phyloP scores from a whole-genome alignment of 2,797 vertebrate species.

The Ibycter americanus region DNA sequence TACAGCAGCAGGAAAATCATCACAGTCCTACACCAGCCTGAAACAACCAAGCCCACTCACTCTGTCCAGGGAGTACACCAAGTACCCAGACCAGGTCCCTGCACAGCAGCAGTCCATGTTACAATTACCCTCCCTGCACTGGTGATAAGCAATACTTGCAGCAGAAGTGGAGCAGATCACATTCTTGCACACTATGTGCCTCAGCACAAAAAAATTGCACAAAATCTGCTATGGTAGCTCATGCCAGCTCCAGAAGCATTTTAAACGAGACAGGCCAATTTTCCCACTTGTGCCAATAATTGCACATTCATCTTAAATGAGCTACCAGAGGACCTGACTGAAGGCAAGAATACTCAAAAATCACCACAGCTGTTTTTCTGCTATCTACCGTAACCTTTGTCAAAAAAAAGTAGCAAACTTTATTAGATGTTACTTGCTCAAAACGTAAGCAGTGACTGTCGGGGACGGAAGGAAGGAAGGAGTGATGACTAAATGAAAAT shows the following conservation, averaged over 20 bases:
- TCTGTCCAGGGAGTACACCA: neutral
- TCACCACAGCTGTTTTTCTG: neutral
- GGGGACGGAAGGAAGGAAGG: neutral
- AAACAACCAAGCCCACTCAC: neutral
- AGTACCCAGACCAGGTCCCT: neutral
- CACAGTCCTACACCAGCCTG: neutral
- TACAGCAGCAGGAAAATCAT: neutral
- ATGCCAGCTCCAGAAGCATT: neutral
- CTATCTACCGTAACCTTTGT: neutral
- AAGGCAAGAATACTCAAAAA: neutral
- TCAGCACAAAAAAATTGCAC: neutral
- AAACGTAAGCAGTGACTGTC: neutral
- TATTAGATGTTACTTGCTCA: neutral
- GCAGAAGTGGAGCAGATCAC: neutral
- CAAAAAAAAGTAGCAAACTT: neutral
- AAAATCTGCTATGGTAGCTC: neutral
- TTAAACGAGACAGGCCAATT: neutral
- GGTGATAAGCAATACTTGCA: neutral
- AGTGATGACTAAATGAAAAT: neutral
- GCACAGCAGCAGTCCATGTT: neutral
- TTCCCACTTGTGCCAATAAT: neutral
- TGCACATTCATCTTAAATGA: fast-evolving
- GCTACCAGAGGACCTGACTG: neutral
- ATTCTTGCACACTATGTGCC: neutral
- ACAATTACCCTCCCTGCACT: neutral